Conservation (phyloP, 2,797 vertebrate species). For the Numenius phaeopus region DNA sequence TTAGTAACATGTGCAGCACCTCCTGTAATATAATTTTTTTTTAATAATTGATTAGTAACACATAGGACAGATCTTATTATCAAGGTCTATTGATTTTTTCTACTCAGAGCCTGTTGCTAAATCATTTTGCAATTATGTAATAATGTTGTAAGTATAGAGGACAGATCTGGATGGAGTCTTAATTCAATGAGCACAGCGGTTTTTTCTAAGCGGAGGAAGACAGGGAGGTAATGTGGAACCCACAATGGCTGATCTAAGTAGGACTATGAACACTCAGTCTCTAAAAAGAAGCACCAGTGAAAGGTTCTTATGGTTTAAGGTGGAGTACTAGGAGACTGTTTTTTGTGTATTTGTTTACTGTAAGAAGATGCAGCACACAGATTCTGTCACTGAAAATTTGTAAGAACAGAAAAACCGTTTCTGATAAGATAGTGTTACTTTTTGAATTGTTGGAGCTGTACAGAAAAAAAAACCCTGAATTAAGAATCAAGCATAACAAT, state of each 20-base stretch:
- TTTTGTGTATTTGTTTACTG: not conserved
- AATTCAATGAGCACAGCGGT: not conserved
- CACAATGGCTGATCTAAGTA: not conserved
- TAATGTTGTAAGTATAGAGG: constrained; percentile 9
- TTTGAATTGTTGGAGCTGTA: not conserved
- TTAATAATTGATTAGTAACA: constrained; percentile 48
- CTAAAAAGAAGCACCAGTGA: not conserved
- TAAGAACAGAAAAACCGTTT: not conserved
- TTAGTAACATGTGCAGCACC: not conserved
- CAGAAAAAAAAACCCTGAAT: not conserved
- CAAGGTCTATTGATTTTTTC: constrained; percentile 50
- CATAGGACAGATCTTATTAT: constrained; percentile 50
- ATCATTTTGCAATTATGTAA: constrained; percentile 51
- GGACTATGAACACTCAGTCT: not conserved
- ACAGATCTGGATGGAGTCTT: not conserved
- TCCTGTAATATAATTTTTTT: not conserved
- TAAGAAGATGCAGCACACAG: not conserved
- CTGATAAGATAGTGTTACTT: not conserved
- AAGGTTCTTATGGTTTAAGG: not conserved
- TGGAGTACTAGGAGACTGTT: not conserved
- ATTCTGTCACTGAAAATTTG: not conserved
- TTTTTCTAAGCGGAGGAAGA: not conserved
- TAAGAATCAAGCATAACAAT: not conserved
- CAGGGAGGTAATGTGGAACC: not conserved
- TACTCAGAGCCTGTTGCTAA: constrained; percentile 26